Conservation (phyloP, 2,797 vertebrate species). For the Falco rusticolus region DNA sequence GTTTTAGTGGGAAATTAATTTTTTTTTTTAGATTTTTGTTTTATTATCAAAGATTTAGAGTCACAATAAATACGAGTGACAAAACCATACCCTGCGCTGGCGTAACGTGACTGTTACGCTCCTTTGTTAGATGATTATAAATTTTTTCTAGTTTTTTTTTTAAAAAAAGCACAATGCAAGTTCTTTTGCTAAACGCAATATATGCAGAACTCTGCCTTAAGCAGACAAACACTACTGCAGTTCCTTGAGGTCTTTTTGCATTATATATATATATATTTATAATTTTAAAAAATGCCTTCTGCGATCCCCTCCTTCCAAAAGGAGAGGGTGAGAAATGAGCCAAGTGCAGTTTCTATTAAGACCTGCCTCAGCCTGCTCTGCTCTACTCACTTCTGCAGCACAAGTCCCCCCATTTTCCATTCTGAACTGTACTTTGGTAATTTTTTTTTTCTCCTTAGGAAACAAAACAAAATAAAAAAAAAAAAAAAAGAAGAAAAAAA, state of each 20-base stretch:
- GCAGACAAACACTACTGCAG: not conserved
- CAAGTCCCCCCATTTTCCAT: not conserved
- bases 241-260: not conserved
- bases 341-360: not conserved
- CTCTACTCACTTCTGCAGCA: not conserved
- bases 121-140: not conserved
- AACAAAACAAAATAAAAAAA: not conserved
- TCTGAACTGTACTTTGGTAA: not conserved
- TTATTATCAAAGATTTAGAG: conserved; percentile 2
- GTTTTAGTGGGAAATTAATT: not conserved
- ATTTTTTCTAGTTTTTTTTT: not conserved
- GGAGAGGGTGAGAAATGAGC: not conserved
- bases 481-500: no score
- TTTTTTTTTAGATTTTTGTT: not conserved
- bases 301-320: not conserved
- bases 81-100: not conserved
- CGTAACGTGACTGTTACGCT: not conserved
- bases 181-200: not conserved
- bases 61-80: not conserved
- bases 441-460: not conserved
- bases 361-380: not conserved
- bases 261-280: not conserved
- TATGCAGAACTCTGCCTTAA: not conserved
- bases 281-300: not conserved
- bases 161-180: not conserved